Percentiles rank a stretch among this genome's conserved stretches.
These are phyloP conservation scores for Xenopus petersii DNA, from an alignment of 2,797 vertebrate species.

Conservation along the genomic window DNA sequence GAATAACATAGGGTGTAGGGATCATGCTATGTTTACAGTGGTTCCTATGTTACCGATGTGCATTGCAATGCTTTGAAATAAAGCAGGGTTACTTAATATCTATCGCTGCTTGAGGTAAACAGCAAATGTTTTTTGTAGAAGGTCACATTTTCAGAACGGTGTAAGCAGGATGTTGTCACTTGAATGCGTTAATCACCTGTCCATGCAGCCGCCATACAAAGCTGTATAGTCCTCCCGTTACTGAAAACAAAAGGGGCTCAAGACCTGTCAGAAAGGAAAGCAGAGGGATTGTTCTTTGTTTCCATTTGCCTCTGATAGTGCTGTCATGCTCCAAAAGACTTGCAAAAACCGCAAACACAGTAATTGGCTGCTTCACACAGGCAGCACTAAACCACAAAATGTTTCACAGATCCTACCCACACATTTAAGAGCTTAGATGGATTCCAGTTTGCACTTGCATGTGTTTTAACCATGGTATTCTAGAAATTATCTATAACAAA, in stretches of 20 bases:
- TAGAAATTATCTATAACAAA: too few relatives aligned
- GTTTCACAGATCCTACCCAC: slow-evolving; percentile 14
- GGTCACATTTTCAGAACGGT: slow-evolving; percentile 3
- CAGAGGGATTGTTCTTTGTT: slow-evolving; percentile 27
- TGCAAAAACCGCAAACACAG: slow-evolving; percentile 38
- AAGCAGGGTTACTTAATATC: slow-evolving; percentile 13
- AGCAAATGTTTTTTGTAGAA: slow-evolving; percentile 7
- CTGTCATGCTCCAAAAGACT: slow-evolving; percentile 43
- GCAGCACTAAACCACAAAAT: slow-evolving; percentile 29
- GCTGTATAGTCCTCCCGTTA: slow-evolving; percentile 23
- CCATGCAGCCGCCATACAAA: slow-evolving; percentile 14
- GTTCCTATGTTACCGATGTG: background rate
- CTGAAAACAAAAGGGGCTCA: slow-evolving; percentile 34
- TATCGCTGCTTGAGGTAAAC: slow-evolving; percentile 6
- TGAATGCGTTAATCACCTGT: slow-evolving; percentile 43
- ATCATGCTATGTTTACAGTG: background rate
- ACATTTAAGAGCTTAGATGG: slow-evolving; percentile 16
- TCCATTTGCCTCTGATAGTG: slow-evolving; percentile 40
- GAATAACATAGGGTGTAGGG: too few relatives aligned
- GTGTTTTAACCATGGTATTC: too few relatives aligned
- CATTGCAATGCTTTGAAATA: background rate
- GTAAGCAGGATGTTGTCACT: slow-evolving; percentile 43
- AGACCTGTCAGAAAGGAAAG: slow-evolving; percentile 38
- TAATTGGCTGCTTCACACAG: slow-evolving; percentile 45
- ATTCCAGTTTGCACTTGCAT: slow-evolving; percentile 11